Evolutionary conservation across 53 echinoderm and acorn worm species (phyloP), one percentile per base, ranked within the genome.

Genomic region (Echinarachnius parma): DNA sequence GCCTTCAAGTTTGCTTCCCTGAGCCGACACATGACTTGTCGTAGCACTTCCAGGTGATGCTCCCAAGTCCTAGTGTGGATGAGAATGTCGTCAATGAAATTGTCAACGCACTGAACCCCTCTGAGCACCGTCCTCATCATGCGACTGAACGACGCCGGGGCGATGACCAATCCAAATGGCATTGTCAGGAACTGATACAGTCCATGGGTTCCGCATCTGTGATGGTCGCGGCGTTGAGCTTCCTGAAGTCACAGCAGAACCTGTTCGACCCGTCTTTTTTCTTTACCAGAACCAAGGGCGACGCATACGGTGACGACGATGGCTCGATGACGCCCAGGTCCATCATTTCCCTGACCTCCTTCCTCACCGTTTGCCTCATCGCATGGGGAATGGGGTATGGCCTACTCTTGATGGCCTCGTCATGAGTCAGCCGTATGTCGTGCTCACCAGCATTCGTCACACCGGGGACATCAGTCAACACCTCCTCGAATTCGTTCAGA

Each of bases 391-490:
- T 23, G 31, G 80, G 86, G 45, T 80, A 80, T 9, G 80, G 80
- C 35, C 25, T 66, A 22, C 35, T 56, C 9, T 61, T 31, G n/a
- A 78, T 42, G 4, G 80, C 60, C 29, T 80, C 72, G 60, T 68
- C 58, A 26, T 62, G 26, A n/a, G 74, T 78, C 76, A 78, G 22
- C 49, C 76, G 54, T 20, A 86, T 80, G 23, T 57, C 59, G 52
- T 86, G 86, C 31, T 65, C 47, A 9, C 79, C 77, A 9, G 64
- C 21, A 22, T 46, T 63, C 11, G 59, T 64, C 42, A 26, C 69
- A 28, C 86, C 86, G 16, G 86, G 86, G 8, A 86, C 28, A 54
- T 86, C 86, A 28, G 86, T 86, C 28, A 86, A 47, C 48, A 80
- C 75, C 31, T 86, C 77, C 28, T 55, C 53, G 49, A 59, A 82